Base-by-base conservation (phyloP, 2,797 vertebrate species). In the Neosilurus hyrtlii region DNA sequence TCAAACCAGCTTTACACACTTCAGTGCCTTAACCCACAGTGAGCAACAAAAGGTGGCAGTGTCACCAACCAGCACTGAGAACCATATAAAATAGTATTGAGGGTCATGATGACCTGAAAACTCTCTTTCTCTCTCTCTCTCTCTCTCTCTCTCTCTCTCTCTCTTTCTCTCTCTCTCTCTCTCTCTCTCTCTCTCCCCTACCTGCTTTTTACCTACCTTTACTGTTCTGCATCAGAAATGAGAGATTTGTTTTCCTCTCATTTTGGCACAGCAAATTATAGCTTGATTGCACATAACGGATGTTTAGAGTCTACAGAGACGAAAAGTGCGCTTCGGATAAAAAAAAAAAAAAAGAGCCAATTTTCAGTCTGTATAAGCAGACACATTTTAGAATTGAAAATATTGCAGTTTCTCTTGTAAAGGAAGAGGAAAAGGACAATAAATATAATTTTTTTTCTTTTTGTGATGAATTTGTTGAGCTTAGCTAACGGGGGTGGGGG, bases 91-190 rank as follows among this genome's bases (percentile, higher is more conserved):
- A 77, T 61, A 24, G 57, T 77, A 20, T 77, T 62, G 8, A 63
- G 57, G 37, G 37, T 77, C 75, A 77, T 77, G 59, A 49, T 62
- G 37, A 77, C 37, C 73, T 62, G 81, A 26, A 57, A 73, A 65
- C 12, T 51, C 26, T 43, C 30, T 30, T 2, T 30, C 30, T 30
- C 30, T 30, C 30, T 30, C 30, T 30, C 30, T 30, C 30, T 30
- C 30, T 30, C 30, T 43, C 43, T 8, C 43, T 43, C 43, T 43
- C 8, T 30, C 30, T 30, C 30, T 30, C 30, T 30, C 30, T 30
- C 30, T 30, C 30, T 30, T 2, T 30, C 30, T 30, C 30, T 30
- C 30, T 30, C 30, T 30, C 30, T 30, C 30, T 30, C 30, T 30
- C 30, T 30, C 30, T 30, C 30, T 30, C 30, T 43, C 43, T 8